These are phyloP conservation scores for Callopanchax toddi DNA, from an alignment of 2,113 vertebrate genomes.

Conservation along the genomic window DNA sequence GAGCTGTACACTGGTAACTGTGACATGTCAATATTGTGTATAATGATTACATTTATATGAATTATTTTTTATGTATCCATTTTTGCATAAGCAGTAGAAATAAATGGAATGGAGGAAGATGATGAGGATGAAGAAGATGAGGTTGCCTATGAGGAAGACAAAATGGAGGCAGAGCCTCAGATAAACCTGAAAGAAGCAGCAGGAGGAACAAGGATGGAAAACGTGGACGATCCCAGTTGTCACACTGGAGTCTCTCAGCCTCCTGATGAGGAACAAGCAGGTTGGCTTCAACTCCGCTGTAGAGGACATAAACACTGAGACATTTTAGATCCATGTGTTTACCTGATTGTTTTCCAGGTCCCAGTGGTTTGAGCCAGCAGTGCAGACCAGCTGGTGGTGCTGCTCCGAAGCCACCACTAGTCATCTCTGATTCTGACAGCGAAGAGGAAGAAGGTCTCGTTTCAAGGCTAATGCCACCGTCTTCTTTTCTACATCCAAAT, in stretches of 20 bases:
- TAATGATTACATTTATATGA: too few species aligned
- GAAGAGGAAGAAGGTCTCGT: conserved; percentile 89
- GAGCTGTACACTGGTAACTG: too few species aligned
- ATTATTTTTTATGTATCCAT: not conserved
- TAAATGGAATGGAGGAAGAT: conserved; percentile 88
- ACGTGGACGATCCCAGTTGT: conserved; percentile 62
- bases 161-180: conserved; percentile 73
- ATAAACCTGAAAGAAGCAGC: conserved; percentile 37
- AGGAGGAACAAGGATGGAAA: conserved; percentile 53
- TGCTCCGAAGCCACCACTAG: conserved; percentile 84
- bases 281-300: conserved; percentile 59
- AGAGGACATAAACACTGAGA: not conserved
- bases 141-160: conserved; percentile 36
- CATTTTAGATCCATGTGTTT: not conserved
- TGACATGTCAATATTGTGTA: too few species aligned
- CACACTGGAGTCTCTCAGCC: conserved; percentile 63
- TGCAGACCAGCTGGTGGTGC: conserved; percentile 74
- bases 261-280: conserved; percentile 94
- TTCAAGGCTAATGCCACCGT: conserved; percentile 62
- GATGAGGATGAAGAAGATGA: conserved; percentile 79
- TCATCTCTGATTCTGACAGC: conserved; percentile 94
- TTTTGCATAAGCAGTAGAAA: conserved; percentile 83
- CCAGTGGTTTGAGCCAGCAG: conserved; percentile 84
- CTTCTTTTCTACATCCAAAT: conserved; percentile 76
- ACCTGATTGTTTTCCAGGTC: conserved; percentile 78